Evolutionary conservation across 2,888 invertebrate species (phyloP).

Genomic region (Drosophila borborema): DNA sequence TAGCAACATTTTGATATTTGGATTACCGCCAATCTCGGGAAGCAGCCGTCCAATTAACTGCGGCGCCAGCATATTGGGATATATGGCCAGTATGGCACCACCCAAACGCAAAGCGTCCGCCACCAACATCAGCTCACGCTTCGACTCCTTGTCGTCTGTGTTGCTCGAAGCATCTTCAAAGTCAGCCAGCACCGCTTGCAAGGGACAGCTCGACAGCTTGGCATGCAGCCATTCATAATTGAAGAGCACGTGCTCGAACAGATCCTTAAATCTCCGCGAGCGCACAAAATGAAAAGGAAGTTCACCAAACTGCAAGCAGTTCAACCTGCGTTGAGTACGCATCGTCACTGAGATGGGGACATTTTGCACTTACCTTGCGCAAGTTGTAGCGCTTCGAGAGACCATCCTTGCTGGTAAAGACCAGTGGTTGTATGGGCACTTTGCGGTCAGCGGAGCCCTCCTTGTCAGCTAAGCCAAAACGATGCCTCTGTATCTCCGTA

Average conservation of each 20-base stretch:
- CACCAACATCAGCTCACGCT: constrained; percentile 93
- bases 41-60: constrained; percentile 96
- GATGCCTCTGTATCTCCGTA: constrained; percentile 97
- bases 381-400: constrained; percentile 95
- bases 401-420: constrained; percentile 96
- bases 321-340: background rate
- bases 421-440: constrained; percentile 96
- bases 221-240: constrained; percentile 99
- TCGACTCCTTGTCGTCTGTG: constrained; percentile 92
- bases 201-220: constrained; percentile 96
- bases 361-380: constrained; percentile 89
- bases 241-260: constrained; percentile 96
- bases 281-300: constrained; percentile 97
- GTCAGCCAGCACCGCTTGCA: constrained; percentile 97
- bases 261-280: constrained; percentile 94
- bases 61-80: constrained; percentile 98
- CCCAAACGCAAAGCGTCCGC: constrained; percentile 97
- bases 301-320: constrained; percentile 92
- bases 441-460: constrained; percentile 96
- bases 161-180: constrained; percentile 96
- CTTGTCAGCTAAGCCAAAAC: constrained; percentile 89
- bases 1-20: constrained; percentile 93
- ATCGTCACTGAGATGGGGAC: background rate
- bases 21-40: constrained; percentile 94
- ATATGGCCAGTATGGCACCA: constrained; percentile 95